Percentiles rank a stretch among this genome's conserved stretches.
Conservation (phyloP, 2,113 vertebrate species). For the Burhinus oedicnemus region DNA sequence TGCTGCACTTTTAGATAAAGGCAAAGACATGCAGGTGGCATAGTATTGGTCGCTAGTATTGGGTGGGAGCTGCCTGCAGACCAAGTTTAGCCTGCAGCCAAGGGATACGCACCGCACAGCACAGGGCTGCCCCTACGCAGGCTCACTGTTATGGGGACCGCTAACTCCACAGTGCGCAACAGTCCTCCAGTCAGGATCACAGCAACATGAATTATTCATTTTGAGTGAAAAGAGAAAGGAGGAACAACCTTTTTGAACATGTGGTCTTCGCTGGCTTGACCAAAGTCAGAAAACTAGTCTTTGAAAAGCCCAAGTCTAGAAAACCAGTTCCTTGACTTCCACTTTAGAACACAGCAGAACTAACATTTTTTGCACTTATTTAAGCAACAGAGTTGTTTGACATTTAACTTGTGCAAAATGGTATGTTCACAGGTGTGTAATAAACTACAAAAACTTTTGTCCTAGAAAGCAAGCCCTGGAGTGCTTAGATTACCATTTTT, state of each 20-base stretch:
- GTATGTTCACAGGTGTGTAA: neutral
- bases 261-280: neutral
- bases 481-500: neutral
- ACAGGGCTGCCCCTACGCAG: accelerated
- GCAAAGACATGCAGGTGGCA: accelerated
- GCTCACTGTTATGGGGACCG: neutral
- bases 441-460: neutral
- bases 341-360: neutral
- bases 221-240: neutral
- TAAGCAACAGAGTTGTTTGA: neutral
- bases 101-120: neutral
- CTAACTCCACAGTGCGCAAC: neutral
- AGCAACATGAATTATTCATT: neutral
- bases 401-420: neutral
- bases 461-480: neutral
- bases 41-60: accelerated
- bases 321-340: neutral
- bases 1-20: neutral
- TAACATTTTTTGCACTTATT: neutral
- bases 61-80: neutral
- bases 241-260: neutral
- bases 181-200: neutral
- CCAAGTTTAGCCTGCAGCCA: neutral
- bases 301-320: neutral
- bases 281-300: neutral